phyloP scores from a whole-genome alignment of 2,797 vertebrate species.

The Salarias fasciatus region DNA sequence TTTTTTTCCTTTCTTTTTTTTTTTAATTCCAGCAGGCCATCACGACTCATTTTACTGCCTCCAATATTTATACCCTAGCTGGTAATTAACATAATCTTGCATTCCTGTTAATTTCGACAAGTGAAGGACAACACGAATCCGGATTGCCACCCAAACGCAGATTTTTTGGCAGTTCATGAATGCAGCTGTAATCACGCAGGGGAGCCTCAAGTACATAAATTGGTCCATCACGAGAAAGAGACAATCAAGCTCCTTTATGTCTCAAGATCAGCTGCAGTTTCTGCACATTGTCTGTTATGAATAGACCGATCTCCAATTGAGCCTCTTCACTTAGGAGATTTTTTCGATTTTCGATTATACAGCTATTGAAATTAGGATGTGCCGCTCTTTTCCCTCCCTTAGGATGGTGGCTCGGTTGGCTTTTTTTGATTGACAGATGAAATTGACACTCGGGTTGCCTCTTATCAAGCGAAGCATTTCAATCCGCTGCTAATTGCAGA shows the following conservation, averaged over 20 bases:
- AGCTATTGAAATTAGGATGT: constrained; percentile 79
- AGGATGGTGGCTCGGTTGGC: constrained; percentile 65
- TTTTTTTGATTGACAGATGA: constrained; percentile 80
- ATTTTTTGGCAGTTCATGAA: constrained; percentile 75
- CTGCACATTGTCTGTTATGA: constrained; percentile 79
- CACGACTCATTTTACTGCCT: constrained; percentile 50
- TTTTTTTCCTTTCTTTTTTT: constrained; percentile 11
- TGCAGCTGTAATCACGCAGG: constrained; percentile 79
- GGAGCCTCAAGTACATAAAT: constrained; percentile 76
- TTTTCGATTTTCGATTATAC: constrained; percentile 80
- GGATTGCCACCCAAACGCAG: constrained; percentile 69
- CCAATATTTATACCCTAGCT: constrained; percentile 72
- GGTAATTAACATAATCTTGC: constrained; percentile 73
- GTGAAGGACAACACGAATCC: constrained; percentile 76
- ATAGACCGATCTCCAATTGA: constrained; percentile 80
- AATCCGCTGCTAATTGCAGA: constrained; percentile 81
- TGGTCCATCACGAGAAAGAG: constrained; percentile 74
- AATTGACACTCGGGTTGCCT: constrained; percentile 78
- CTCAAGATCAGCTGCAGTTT: constrained; percentile 79
- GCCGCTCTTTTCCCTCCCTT: constrained; percentile 49
- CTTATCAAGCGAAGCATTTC: constrained; percentile 73
- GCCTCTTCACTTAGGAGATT: constrained; percentile 80
- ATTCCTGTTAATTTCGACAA: constrained; percentile 70
- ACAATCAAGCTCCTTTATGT: constrained; percentile 84
- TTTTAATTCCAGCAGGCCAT: constrained; percentile 15